Evolutionary conservation across 2,888 invertebrate genomes (phyloP).

Genomic region (Stramonita haemastoma): DNA sequence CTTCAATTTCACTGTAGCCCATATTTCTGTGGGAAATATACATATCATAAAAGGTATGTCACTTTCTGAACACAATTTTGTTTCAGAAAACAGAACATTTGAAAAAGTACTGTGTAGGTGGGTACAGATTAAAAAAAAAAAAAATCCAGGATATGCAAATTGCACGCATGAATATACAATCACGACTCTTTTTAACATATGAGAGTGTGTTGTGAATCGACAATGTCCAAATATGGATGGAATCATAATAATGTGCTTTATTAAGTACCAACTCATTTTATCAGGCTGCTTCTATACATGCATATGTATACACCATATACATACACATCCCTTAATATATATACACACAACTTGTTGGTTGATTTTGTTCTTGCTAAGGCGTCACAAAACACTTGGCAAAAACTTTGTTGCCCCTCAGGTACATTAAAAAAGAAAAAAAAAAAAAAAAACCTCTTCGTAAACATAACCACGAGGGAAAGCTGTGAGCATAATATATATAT

Average conservation of each 20-base stretch:
- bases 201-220: constrained; percentile 41
- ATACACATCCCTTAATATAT: background rate
- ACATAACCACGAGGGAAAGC: background rate
- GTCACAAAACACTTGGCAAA: background rate
- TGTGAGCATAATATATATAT: background rate
- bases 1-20: background rate
- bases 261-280: constrained; percentile 17
- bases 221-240: constrained; percentile 44
- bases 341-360: background rate
- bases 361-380: constrained; percentile 22
- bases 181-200: constrained; percentile 44
- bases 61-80: background rate
- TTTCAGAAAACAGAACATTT: background rate
- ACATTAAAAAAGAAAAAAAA: background rate
- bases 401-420: background rate
- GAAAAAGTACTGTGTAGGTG: background rate
- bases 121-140: background rate
- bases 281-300: background rate
- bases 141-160: background rate
- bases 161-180: constrained; percentile 42
- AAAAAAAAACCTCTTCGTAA: background rate
- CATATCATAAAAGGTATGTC: background rate
- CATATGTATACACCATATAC: background rate
- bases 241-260: constrained; percentile 27
- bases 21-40: background rate